phyloP scores from a whole-genome alignment of 1,140 invertebrate species.

The Dreissena rostriformis region DNA sequence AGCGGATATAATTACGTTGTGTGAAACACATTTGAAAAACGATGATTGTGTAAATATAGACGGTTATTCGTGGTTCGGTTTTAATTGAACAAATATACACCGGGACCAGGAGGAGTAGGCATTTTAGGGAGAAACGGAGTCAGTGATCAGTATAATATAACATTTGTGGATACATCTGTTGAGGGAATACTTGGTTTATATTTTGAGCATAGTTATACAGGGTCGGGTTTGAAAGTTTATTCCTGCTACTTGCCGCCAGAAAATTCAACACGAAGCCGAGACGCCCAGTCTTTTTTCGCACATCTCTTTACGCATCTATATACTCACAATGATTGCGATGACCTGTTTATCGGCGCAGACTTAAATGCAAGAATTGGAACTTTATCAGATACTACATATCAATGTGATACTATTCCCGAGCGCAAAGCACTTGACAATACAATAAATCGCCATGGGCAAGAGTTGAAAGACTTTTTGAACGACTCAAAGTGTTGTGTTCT shows the following conservation, averaged over 20 bases:
- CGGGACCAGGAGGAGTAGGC: too few relatives aligned
- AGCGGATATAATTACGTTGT: too few relatives aligned
- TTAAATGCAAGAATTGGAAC: constrained; percentile 28
- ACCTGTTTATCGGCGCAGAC: constrained; percentile 12
- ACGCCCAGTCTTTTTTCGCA: constrained; percentile 23
- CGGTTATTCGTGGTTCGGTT: too few relatives aligned
- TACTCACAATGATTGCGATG: constrained; percentile 1
- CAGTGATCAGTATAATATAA: too few relatives aligned
- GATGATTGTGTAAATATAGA: too few relatives aligned
- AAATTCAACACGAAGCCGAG: constrained; percentile 21
- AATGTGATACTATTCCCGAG: constrained; percentile 4
- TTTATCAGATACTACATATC: neutral
- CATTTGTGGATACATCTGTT: neutral
- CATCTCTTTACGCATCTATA: constrained; percentile 29
- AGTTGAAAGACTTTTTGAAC: constrained; percentile 38
- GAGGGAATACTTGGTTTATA: constrained; percentile 9
- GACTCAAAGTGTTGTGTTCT: constrained; percentile 33
- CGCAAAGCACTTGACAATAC: constrained; percentile 23
- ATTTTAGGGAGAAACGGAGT: too few relatives aligned
- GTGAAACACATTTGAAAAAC: too few relatives aligned
- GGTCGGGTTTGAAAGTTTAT: constrained; percentile 6
- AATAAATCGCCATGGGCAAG: constrained; percentile 39
- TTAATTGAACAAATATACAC: too few relatives aligned
- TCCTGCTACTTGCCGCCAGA: constrained; percentile 30
- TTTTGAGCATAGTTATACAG: neutral